phyloP scores from a whole-genome alignment of 2,888 invertebrate species.

The Nemapogon koenigi region DNA sequence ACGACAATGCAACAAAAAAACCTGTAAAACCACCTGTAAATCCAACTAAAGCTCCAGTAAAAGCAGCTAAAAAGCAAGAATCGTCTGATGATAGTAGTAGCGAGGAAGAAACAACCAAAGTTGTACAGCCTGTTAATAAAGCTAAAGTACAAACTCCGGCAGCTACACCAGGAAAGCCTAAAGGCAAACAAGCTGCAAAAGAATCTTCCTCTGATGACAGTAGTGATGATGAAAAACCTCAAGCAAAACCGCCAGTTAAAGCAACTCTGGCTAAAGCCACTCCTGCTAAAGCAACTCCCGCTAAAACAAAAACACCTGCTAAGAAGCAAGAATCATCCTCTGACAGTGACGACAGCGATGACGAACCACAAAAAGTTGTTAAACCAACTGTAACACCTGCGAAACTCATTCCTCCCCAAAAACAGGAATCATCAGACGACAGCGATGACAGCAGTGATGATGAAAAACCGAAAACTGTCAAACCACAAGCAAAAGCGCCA shows the following conservation, averaged over 20 bases:
- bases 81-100: slow-evolving; percentile 32
- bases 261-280: slow-evolving; percentile 13
- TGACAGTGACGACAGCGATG: slow-evolving; percentile 26
- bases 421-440: slow-evolving; percentile 22
- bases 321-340: slow-evolving; percentile 32
- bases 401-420: slow-evolving; percentile 9
- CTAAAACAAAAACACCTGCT: slow-evolving; percentile 13
- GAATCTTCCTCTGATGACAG: slow-evolving; percentile 33
- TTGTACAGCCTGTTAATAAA: slow-evolving; percentile 21
- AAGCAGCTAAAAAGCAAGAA: slow-evolving; percentile 22
- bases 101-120: slow-evolving; percentile 22
- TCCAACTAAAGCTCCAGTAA: no score
- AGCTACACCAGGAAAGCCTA: slow-evolving; percentile 3
- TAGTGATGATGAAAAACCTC: slow-evolving; percentile 25
- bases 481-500: slow-evolving; percentile 24
- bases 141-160: slow-evolving; percentile 12
- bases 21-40: slow-evolving; percentile 18
- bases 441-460: slow-evolving; percentile 27
- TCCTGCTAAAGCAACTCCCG: slow-evolving; percentile 7
- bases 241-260: slow-evolving; percentile 21
- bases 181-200: slow-evolving; percentile 16
- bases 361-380: slow-evolving; percentile 13
- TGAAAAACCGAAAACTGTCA: slow-evolving; percentile 22
- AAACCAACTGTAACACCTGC: slow-evolving; percentile 12
- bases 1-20: slow-evolving; percentile 29